Conservation (phyloP, 2,797 vertebrate species). For the Euphonia xanthogaster region DNA sequence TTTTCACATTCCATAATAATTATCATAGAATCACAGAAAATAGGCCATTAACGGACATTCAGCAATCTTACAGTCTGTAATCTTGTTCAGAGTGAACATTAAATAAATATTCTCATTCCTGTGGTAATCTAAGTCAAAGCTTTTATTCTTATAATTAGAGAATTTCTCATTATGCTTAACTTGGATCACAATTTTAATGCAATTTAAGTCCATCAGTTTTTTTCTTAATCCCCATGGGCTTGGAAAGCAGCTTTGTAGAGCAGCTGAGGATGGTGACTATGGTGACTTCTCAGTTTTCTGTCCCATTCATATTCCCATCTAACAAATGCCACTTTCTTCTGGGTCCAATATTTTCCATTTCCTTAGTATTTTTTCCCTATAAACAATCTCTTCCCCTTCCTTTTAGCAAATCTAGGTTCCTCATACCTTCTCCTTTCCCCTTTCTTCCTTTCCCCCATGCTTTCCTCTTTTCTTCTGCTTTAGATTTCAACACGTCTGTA, state of each 20-base stretch:
- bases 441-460: neutral
- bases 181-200: neutral
- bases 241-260: neutral
- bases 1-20: neutral
- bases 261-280: neutral
- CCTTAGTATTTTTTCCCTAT: neutral
- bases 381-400: neutral
- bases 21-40: neutral
- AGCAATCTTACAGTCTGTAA: neutral
- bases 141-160: neutral
- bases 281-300: neutral
- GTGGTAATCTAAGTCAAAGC: neutral
- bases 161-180: neutral
- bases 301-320: neutral
- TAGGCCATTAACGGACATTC: neutral
- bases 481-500: neutral
- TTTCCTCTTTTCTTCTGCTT: neutral
- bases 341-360: rapidly evolving
- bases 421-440: neutral
- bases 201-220: constrained; percentile 7
- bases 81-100: neutral
- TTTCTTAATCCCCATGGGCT: neutral
- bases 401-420: neutral
- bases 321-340: neutral
- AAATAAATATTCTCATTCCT: neutral